phyloP scores from a whole-genome alignment of 1,140 invertebrate species.

The Sinonovacula constricta region DNA sequence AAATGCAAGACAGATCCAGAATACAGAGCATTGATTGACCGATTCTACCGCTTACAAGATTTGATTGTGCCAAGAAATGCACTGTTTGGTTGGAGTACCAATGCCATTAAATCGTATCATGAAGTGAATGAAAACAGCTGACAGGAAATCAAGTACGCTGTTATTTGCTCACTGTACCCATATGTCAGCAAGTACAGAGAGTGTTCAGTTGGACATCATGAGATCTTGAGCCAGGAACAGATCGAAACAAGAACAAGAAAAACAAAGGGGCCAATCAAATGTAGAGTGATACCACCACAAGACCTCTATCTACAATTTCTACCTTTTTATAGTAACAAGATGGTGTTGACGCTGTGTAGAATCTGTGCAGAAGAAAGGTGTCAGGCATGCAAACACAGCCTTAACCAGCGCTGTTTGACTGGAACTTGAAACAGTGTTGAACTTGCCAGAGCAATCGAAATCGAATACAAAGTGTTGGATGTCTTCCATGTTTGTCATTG shows the following conservation, averaged over 20 bases:
- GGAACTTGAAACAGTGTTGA: constrained; percentile 3
- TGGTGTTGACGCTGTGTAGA: constrained; percentile 13
- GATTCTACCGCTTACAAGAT: background rate
- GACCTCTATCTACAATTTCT: background rate
- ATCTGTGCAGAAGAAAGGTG: constrained; percentile 1
- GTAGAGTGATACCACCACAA: constrained; percentile 3
- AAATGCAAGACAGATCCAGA: background rate
- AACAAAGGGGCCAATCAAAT: background rate
- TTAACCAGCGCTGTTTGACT: background rate
- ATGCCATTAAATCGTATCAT: background rate
- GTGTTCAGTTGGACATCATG: background rate
- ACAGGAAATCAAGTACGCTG: constrained; percentile 18
- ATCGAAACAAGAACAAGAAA: background rate
- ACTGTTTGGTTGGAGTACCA: constrained; percentile 9
- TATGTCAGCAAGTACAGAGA: constrained; percentile 9
- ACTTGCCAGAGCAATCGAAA: background rate
- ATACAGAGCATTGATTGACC: background rate
- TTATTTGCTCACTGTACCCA: constrained; percentile 8
- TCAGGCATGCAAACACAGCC: background rate
- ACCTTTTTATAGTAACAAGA: constrained; percentile 4
- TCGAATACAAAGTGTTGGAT: background rate
- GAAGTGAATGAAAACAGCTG: background rate
- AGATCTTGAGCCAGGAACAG: background rate
- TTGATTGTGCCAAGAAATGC: background rate
- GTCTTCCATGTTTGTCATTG: constrained; percentile 11